phyloP scores from a whole-genome alignment of 2,113 vertebrate genomes.

The Amazona guildingii region DNA sequence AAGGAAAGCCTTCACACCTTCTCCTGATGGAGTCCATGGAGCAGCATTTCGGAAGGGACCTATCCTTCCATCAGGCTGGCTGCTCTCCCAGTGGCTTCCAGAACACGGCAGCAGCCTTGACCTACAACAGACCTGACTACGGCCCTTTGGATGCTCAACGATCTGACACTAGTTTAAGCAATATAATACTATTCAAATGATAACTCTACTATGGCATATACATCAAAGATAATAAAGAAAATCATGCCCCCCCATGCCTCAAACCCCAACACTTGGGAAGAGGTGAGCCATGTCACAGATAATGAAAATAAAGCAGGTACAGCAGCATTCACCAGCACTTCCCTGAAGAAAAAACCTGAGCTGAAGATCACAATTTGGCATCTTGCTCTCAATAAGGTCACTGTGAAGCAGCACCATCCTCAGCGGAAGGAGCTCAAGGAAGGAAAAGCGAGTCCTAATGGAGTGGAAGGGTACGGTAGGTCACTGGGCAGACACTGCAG shows the following conservation, averaged over 20 bases:
- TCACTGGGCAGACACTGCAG: rapidly evolving
- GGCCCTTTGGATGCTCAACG: neutral
- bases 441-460: neutral
- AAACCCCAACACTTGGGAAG: neutral
- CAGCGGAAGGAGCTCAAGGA: neutral
- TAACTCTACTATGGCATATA: neutral
- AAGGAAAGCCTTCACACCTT: neutral
- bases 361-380: neutral
- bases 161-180: neutral
- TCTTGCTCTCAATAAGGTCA: neutral
- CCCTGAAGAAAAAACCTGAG: neutral
- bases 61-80: neutral
- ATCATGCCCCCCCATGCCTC: neutral
- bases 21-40: neutral
- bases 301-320: neutral
- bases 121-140: neutral
- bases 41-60: rapidly evolving
- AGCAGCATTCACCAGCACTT: neutral
- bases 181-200: neutral
- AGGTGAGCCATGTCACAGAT: neutral
- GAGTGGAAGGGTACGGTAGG: neutral
- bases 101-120: neutral
- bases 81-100: neutral
- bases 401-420: neutral
- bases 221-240: neutral